phyloP scores from a whole-genome alignment of 2,797 vertebrate genomes.

The Anomalospiza imberbis region DNA sequence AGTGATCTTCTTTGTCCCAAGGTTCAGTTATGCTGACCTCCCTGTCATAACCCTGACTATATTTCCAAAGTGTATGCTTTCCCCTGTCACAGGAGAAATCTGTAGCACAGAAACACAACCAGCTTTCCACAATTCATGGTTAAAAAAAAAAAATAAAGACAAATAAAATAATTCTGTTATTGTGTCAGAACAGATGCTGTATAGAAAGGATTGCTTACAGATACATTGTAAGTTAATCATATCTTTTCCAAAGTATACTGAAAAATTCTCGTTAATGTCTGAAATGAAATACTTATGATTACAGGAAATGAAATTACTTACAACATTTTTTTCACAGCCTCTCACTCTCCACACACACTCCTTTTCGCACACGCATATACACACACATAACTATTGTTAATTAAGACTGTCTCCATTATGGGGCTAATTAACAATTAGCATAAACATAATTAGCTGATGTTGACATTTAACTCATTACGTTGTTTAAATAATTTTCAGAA shows the following conservation, averaged over 20 bases:
- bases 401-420: constrained; percentile 94
- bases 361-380: constrained; percentile 36
- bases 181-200: neutral
- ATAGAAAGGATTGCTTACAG: constrained; percentile 12
- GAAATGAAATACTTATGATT: constrained; percentile 79
- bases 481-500: constrained; percentile 98
- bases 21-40: constrained; percentile 3
- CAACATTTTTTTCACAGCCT: constrained; percentile 70
- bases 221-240: constrained; percentile 25
- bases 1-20: neutral
- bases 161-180: neutral
- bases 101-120: neutral
- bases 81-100: neutral
- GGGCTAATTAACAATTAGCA: constrained; percentile 99
- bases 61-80: neutral
- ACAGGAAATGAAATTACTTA: constrained; percentile 75
- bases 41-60: neutral
- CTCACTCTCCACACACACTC: neutral
- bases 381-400: constrained; percentile 88
- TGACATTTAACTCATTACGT: constrained; percentile 95
- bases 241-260: constrained; percentile 25
- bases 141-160: neutral
- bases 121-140: neutral
- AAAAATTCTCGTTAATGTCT: constrained; percentile 33
- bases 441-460: constrained; percentile 96